phyloP scores from a whole-genome alignment of 2,797 vertebrate genomes.

The Eospalax fontanierii region DNA sequence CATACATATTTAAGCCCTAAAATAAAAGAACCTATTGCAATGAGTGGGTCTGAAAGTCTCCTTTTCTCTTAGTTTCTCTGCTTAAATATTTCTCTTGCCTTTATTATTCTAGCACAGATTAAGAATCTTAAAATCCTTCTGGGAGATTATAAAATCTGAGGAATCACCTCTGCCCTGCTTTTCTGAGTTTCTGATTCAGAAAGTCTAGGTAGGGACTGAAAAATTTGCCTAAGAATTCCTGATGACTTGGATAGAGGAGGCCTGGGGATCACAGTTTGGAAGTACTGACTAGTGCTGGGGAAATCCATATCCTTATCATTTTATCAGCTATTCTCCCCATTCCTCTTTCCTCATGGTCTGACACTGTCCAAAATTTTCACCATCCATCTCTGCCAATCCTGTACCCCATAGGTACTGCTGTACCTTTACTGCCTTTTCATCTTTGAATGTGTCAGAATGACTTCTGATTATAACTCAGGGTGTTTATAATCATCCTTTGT shows the following conservation, averaged over 20 bases:
- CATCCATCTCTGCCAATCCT: not conserved
- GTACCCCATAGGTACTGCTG: not conserved
- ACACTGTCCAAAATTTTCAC: not conserved
- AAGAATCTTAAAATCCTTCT: not conserved
- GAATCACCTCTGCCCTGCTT: not conserved
- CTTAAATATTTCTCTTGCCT: constrained; percentile 6
- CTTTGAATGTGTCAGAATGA: not conserved
- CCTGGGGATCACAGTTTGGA: not conserved
- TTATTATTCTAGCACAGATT: not conserved
- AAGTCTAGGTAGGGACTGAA: not conserved
- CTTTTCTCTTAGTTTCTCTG: constrained; percentile 13
- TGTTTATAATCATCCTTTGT: not conserved
- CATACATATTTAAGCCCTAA: constrained; percentile 44
- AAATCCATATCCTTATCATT: constrained; percentile 1
- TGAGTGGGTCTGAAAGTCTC: not conserved
- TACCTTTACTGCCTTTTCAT: not conserved
- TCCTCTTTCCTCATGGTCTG: not conserved
- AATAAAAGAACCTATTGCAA: constrained; percentile 7
- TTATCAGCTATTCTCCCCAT: not conserved
- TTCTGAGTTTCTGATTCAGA: not conserved
- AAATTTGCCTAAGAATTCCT: not conserved
- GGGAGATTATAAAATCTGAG: not conserved
- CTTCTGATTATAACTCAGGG: not conserved
- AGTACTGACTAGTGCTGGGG: not conserved
- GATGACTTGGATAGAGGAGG: not conserved